A percentile compares a stretch with the other conserved stretches of the same genome.
phyloP scores from a whole-genome alignment of 2,888 invertebrate species.

The Athalia circularis region DNA sequence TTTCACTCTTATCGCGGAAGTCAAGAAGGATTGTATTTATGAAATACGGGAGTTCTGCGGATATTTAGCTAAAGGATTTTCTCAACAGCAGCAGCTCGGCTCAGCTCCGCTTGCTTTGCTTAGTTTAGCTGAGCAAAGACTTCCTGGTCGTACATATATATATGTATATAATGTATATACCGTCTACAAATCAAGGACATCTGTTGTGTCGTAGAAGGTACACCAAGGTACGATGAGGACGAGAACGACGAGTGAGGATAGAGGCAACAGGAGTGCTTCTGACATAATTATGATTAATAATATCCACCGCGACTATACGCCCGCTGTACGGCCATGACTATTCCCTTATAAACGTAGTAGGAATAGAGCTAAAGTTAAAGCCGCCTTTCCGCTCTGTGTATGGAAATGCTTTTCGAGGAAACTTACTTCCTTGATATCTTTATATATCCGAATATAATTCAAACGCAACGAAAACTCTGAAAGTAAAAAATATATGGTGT shows the following conservation, averaged over 20 bases:
- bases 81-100: background rate
- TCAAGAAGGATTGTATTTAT: no score
- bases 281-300: slow-evolving; percentile 64
- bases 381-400: background rate
- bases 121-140: background rate
- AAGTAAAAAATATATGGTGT: no score
- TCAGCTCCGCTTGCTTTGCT: slow-evolving; percentile 13
- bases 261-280: slow-evolving; percentile 53
- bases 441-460: no score
- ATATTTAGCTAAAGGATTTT: no score
- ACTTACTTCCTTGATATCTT: no score
- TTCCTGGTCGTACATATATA: no score
- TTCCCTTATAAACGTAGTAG: background rate
- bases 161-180: background rate
- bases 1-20: background rate
- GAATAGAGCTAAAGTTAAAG: slow-evolving; percentile 27
- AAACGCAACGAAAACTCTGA: no score
- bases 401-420: slow-evolving; percentile 20
- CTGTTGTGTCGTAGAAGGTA: slow-evolving; percentile 39
- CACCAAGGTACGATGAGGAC: slow-evolving; percentile 15
- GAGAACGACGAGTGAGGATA: slow-evolving; percentile 32
- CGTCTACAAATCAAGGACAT: slow-evolving; percentile 39
- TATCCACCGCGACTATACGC: slow-evolving; percentile 48
- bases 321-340: background rate
- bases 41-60: no score